Percentiles rank a stretch among this genome's conserved stretches.
Evolutionary conservation across 2,888 invertebrate genomes (phyloP).

Genomic region (Aphidius colemani): DNA sequence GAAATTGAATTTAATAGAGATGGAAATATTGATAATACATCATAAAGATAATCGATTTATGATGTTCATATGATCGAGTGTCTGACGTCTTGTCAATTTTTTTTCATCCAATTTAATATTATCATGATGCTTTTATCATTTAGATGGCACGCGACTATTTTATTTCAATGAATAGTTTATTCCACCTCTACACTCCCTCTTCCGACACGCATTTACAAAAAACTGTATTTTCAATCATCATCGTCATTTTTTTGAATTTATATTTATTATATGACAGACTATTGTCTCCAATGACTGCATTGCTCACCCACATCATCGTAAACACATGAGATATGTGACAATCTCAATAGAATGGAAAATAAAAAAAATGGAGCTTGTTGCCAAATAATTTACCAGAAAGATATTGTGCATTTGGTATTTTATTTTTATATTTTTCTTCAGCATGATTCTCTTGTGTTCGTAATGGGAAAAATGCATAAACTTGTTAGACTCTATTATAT

Average conservation of each 20-base stretch:
- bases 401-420: slow-evolving; percentile 7
- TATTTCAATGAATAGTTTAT: slow-evolving; percentile 30
- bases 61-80: neutral
- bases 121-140: slow-evolving; percentile 26
- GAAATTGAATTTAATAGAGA: too few relatives aligned
- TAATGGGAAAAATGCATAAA: slow-evolving; percentile 9
- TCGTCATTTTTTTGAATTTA: neutral
- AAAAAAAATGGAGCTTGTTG: slow-evolving; percentile 14
- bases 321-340: slow-evolving; percentile 24
- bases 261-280: neutral
- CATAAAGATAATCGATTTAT: neutral
- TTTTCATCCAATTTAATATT: slow-evolving; percentile 1
- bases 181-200: slow-evolving; percentile 30
- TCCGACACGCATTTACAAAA: slow-evolving; percentile 26
- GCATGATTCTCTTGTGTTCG: neutral
- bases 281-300: slow-evolving; percentile 29
- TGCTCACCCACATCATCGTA: slow-evolving; percentile 28
- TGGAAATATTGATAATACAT: neutral
- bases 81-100: neutral
- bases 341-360: slow-evolving; percentile 13
- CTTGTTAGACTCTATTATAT: slow-evolving; percentile 11
- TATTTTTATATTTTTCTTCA: slow-evolving; percentile 1
- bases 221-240: slow-evolving; percentile 23
- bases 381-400: slow-evolving; percentile 26
- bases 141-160: slow-evolving; percentile 37